A percentile compares a stretch with the other conserved stretches of the same genome.
Conservation (phyloP, 2,113 vertebrate species). For the Microtus oregoni region DNA sequence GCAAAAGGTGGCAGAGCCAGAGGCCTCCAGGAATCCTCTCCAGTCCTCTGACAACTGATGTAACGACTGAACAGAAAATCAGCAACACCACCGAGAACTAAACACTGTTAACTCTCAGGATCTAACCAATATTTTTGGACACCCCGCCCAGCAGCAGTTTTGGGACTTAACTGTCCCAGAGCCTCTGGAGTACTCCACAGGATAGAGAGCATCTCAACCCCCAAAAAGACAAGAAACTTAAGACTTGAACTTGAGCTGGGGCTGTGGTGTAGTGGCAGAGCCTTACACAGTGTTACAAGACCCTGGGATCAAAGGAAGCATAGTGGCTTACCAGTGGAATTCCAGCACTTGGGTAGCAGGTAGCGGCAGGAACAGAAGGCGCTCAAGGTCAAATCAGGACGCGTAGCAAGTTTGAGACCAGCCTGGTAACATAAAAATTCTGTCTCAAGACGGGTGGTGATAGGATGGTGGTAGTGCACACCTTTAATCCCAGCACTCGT, state of each 20-base stretch:
- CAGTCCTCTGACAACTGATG: neutral
- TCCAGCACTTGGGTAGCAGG: neutral
- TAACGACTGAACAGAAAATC: neutral
- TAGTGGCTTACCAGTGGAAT: neutral
- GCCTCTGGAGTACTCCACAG: neutral
- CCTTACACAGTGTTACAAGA: neutral
- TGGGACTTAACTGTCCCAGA: neutral
- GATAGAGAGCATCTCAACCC: neutral
- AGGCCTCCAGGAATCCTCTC: neutral
- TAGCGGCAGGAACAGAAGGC: too few relatives aligned
- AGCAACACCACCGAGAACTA: neutral
- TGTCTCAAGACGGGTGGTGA: neutral
- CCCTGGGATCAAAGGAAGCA: neutral
- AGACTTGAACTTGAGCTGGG: neutral
- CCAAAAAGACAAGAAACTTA: too few relatives aligned
- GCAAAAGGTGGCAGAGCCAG: neutral
- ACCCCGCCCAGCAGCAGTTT: neutral
- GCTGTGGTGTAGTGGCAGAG: neutral
- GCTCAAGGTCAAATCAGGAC: neutral
- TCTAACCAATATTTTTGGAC: neutral
- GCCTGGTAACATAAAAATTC: neutral
- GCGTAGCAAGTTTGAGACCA: neutral
- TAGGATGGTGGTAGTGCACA: too few relatives aligned
- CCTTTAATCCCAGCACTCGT: too few relatives aligned
- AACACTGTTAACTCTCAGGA: too few relatives aligned